Evolutionary conservation across 2,797 vertebrate genomes (phyloP).

Genomic region (Rallus crepitans): DNA sequence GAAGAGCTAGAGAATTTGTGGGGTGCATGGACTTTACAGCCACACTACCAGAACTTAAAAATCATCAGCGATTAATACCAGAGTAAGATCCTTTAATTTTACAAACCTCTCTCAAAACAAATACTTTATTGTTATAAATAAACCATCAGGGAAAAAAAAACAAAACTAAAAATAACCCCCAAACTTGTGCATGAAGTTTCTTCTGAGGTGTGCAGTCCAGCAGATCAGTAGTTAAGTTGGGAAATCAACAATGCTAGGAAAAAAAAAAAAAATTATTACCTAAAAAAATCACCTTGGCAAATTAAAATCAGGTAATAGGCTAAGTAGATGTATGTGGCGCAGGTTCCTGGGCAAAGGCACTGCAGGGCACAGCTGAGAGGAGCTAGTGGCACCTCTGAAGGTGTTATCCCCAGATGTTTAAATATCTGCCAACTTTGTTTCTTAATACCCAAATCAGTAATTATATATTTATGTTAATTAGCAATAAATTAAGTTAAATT

Average conservation of each 20-base stretch:
- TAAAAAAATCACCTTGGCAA: neutral
- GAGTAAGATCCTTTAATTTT: neutral
- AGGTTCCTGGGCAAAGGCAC: fast-evolving
- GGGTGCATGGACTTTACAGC: neutral
- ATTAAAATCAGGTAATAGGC: neutral
- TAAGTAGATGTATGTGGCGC: neutral
- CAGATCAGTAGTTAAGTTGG: neutral
- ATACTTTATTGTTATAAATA: neutral
- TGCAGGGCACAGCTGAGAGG: neutral
- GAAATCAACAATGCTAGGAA: neutral
- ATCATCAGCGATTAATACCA: neutral
- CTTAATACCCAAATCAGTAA: neutral
- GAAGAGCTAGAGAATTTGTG: neutral
- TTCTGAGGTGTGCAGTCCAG: too few relatives aligned
- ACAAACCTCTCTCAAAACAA: neutral
- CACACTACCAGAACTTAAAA: neutral
- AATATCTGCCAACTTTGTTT: neutral
- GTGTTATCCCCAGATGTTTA: neutral
- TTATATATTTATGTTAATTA: neutral
- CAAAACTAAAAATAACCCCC: too few relatives aligned
- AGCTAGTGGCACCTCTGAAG: neutral
- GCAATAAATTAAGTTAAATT: neutral
- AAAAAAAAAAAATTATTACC: neutral
- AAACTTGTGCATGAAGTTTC: too few relatives aligned
- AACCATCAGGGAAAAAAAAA: neutral